Evolutionary conservation across 2,888 invertebrate genomes (phyloP), one percentile per base, ranked within the genome.

Genomic region (Osmoderma eremita): DNA sequence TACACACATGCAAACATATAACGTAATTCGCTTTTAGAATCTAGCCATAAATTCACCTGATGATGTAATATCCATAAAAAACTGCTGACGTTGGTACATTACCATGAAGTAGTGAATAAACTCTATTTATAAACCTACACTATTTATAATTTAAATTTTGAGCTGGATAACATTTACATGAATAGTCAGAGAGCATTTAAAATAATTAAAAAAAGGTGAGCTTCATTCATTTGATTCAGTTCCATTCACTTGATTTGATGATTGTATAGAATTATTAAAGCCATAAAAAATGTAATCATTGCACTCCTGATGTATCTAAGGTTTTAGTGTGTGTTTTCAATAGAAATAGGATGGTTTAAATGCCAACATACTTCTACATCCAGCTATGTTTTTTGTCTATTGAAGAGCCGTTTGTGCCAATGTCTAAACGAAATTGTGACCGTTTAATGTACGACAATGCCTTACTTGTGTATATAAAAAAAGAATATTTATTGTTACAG

Each of bases 361-460:
- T 24, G 24, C 5, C 24, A 5, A 24, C 24, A 24, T 24, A 30
- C 10, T 30, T 30, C 30, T 30, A 30, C 30, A 30, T 10, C 3
- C 15, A 18, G 10, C 13, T 20, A 5, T 17, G 18, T 56, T 56
- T 17, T 18, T 8, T 39, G 17, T 39, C 38, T 36, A 12, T 58
- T 64, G 22, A 42, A 73, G 71, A 75, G 75, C 72, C 73, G 70
- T 71, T 68, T 71, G 73, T 72, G 75, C 76, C 76, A 75, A 76
- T 38, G 12, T 45, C 24, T 61, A 24, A 45, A 45, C 30, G 36
- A 61, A 61, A 45, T 45, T 45, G 24, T 50, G 66, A 63, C 63
- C 51, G 58, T 45, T 67, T 66, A 61, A 65, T 74, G 71, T 72
- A 68, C 71, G 68, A 69, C 69, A 71, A 70, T 74, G 75, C 75